Base-by-base conservation (phyloP, 2,797 vertebrate species). In the Lacerta viridis region DNA sequence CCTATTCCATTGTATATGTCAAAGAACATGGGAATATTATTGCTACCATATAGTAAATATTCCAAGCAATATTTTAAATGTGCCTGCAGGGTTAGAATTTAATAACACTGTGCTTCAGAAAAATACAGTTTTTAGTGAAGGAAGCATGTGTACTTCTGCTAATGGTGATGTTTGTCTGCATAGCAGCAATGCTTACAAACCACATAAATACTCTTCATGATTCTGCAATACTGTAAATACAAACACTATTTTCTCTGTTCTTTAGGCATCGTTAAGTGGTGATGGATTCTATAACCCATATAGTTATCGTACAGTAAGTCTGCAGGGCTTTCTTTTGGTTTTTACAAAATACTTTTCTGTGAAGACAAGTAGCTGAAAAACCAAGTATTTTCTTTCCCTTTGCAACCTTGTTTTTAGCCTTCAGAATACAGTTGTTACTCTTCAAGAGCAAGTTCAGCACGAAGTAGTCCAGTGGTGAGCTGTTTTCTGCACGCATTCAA, bases 401-500 rank as follows among this genome's bases (percentile, higher is more conserved):
- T 83, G 1, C 93, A 93, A 93, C 80, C 93, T 95, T 94, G 74
- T 90, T 90, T 93, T 83, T 97, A 99, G 99, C 98, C 98, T n/a
- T 99, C 98, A 94, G 99, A 99, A 95, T 98, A 97, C 96, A 99
- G 98, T 97, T 98, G 96, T 96, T 97, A 97, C 93, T 99, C 98
- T 85, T 99, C 98, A 91, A 97, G 98, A 97, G 92, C 98, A 92
- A 98, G 98, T 94, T 99, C 98, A 87, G 93, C 98, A 87, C 97
- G 95, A 93, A 99, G 97, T 97, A 99, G 98, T 93, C 98, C 99
- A 80, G 96, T 95, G 99, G 99, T 99, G 98, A 99, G 98, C 95
- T 0, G 91, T 68, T 69, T 87, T 18, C 39, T 91, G 96, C 94
- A 95, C 84, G 94, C 13, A 89, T 88, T 92, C 23, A 43, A 46